Evolutionary conservation across 2,797 vertebrate species (phyloP).

Genomic region (Anas georgica): DNA sequence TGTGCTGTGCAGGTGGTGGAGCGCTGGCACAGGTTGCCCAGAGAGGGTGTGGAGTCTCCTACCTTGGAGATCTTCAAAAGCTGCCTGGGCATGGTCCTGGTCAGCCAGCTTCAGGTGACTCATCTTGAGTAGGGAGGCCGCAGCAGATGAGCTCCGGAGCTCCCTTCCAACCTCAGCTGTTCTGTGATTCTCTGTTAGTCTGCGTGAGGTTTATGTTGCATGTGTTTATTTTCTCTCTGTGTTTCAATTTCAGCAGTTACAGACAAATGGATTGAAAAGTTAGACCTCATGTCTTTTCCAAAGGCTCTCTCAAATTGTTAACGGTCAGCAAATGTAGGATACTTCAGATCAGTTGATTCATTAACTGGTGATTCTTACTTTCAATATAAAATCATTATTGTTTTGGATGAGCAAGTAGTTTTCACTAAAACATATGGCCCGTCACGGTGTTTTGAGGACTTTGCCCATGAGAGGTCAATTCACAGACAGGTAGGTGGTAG

Average conservation of each 20-base stretch:
- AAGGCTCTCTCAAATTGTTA: background rate
- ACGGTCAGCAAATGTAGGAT: background rate
- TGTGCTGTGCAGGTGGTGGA: fast-evolving
- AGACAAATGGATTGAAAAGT: background rate
- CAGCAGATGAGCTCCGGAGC: background rate
- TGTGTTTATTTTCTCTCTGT: background rate
- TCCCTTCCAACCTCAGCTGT: background rate
- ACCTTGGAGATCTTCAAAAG: background rate
- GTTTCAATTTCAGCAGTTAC: background rate
- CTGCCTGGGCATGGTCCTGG: background rate
- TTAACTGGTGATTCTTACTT: background rate
- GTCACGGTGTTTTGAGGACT: background rate
- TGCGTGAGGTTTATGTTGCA: background rate
- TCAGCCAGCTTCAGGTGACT: background rate
- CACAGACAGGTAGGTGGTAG: background rate
- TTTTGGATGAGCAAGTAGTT: background rate
- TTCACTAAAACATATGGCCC: background rate
- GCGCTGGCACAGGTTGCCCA: background rate
- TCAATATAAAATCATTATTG: background rate
- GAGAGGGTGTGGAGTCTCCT: fast-evolving
- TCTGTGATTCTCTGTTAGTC: background rate
- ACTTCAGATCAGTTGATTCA: background rate
- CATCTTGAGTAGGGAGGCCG: background rate
- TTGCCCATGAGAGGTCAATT: background rate
- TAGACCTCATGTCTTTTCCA: background rate